Percentiles rank a stretch among this genome's conserved stretches.
Evolutionary conservation across 2,113 vertebrate species (phyloP).

Genomic region (Marmota flaviventris): DNA sequence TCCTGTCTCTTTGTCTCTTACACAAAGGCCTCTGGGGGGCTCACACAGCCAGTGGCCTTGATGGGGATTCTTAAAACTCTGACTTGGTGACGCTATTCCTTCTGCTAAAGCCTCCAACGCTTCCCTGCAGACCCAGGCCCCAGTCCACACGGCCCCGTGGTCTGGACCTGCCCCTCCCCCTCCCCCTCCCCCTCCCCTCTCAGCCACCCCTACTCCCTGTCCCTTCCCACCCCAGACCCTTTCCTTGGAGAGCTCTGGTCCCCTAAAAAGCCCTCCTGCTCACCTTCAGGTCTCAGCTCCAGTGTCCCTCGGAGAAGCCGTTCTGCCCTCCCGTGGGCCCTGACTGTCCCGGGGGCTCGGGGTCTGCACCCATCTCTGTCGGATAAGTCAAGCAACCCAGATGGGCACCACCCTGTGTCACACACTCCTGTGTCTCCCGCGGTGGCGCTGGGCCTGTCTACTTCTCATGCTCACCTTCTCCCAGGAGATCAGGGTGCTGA

Average conservation of each 20-base stretch:
- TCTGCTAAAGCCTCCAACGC: not conserved
- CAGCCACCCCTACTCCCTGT: not conserved
- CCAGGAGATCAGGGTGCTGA: too few relatives aligned
- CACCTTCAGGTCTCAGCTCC: not conserved
- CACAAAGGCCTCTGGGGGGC: not conserved
- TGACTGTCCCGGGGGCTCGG: not conserved
- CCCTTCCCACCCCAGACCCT: not conserved
- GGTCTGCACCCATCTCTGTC: not conserved
- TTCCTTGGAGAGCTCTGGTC: not conserved
- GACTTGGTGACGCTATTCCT: not conserved
- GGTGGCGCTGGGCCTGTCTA: not conserved
- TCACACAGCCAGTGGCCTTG: not conserved
- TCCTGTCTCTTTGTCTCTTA: not conserved
- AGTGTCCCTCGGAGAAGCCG: not conserved
- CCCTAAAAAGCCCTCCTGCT: not conserved
- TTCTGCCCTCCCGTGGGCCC: too few relatives aligned
- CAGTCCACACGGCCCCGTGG: fast-evolving
- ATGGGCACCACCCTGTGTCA: not conserved
- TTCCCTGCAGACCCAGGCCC: not conserved
- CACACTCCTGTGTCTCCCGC: not conserved
- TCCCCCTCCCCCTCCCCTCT: not conserved
- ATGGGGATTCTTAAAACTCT: not conserved
- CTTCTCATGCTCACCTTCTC: not conserved
- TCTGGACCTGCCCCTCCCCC: too few relatives aligned
- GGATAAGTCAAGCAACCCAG: not conserved